Base-by-base conservation (phyloP, 2,888 invertebrate species). In the Drosophila meridionalis region DNA sequence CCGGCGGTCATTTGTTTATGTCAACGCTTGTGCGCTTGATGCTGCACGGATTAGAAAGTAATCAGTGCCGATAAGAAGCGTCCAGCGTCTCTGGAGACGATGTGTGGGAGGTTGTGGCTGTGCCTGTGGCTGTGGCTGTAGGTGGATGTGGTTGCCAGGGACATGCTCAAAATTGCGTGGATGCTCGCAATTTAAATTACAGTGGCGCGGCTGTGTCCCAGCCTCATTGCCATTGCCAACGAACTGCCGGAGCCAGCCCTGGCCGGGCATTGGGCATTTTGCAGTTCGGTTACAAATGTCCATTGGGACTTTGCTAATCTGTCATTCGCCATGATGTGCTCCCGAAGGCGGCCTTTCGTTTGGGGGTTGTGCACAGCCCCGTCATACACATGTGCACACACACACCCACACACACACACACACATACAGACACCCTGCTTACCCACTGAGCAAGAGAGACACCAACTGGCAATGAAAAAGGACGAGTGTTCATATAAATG, bases 401-500 rank as follows among this genome's bases (percentile, higher is more conserved):
- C 57, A 66, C 56, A 45, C 38, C 38, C 48, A 48, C 40, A 53
- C 65, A 66, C 70, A 73, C 57, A 62, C 42, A 38, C 57, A 56
- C 67, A 70, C 57, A 56, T n/a, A 53, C 52, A 36, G 61, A 69
- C 63, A 9, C 61, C 53, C 14, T 50, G 48, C 62, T 9, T 40
- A 63, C 74, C 30, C 73, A 47, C 61, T 74, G 68, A 53, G 36
- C 42, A 52, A 48, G 6, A 28, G 28, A 67, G 73, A 78, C 76
- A 76, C 83, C 78, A 82, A 86, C 78, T 86, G 86, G 87, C 76
- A 79, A 63, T 77, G 89, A 89, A 91, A 83, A 85, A 83, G 87
- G 87, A 87, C 83, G 86, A 83, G 89, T 90, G 92, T 89, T 82
- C 84, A 90, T 85, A 91, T 91, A 91, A 91, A 91, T 91, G 91